phyloP scores from a whole-genome alignment of 2,113 vertebrate species.

The Erinaceus europaeus region DNA sequence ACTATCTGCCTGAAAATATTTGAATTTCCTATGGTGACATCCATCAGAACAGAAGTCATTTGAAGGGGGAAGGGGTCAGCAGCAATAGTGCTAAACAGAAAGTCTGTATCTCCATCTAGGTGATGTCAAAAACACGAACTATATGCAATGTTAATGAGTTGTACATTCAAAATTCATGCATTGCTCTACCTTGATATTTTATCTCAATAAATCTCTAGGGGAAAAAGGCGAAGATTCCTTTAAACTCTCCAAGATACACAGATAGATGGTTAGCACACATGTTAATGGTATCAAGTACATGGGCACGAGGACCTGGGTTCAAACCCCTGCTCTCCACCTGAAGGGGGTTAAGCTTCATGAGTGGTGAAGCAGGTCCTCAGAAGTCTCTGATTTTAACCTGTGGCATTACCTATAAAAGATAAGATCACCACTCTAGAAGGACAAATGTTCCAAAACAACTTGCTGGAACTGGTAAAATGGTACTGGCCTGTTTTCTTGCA shows the following conservation, averaged over 20 bases:
- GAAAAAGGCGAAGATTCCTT: background rate
- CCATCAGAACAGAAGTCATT: background rate
- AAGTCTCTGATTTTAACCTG: background rate
- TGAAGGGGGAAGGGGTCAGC: background rate
- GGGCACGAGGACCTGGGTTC: background rate
- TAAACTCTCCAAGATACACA: background rate
- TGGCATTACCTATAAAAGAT: background rate
- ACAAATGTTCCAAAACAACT: background rate
- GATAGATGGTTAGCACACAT: background rate
- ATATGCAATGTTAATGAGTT: background rate
- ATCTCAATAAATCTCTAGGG: background rate
- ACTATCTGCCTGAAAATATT: background rate
- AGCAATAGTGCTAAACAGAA: background rate
- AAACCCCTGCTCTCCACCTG: background rate
- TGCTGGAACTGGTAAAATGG: background rate
- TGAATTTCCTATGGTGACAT: background rate
- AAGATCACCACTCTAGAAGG: background rate
- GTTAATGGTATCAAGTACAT: background rate
- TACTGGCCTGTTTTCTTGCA: background rate
- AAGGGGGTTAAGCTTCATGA: too few species aligned
- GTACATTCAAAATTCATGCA: background rate
- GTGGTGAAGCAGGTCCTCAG: background rate
- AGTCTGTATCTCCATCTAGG: background rate
- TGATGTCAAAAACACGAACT: fast-evolving
- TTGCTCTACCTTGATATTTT: slow-evolving; percentile 30